Evolutionary conservation across 1,140 invertebrate species (phyloP).

Genomic region (Globodera rostochiensis): DNA sequence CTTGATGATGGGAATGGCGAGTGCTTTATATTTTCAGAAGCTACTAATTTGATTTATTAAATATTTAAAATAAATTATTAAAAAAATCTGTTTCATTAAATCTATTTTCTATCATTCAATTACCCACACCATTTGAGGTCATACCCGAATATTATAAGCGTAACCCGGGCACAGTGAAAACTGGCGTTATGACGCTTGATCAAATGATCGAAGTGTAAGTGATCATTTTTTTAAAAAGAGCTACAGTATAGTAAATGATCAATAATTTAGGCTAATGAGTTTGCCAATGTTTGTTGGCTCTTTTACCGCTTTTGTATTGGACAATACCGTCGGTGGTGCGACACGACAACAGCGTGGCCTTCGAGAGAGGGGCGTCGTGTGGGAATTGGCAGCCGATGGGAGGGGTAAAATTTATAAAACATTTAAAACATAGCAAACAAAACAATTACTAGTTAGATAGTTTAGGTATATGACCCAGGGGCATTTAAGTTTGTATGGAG

Average conservation of each 20-base stretch:
- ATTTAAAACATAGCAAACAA: no score
- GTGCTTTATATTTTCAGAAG: background rate
- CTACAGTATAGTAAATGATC: background rate
- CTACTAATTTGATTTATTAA: no score
- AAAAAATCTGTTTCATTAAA: no score
- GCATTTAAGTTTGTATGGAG: no score
- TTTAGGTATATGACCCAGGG: no score
- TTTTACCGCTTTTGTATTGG: constrained; percentile 65
- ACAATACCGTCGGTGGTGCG: constrained; percentile 66
- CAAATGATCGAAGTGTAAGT: constrained; percentile 39
- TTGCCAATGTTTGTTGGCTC: constrained; percentile 67
- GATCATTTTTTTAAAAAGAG: constrained; percentile 2
- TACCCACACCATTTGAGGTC: constrained; percentile 32
- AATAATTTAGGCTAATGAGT: constrained; percentile 39
- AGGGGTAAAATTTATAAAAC: background rate
- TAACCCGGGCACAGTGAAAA: constrained; percentile 16
- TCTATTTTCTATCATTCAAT: no score
- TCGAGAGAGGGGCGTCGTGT: constrained; percentile 23
- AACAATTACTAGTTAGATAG: no score
- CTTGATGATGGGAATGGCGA: constrained; percentile 65
- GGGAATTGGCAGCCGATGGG: constrained; percentile 12
- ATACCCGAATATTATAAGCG: constrained; percentile 42
- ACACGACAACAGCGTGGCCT: constrained; percentile 60
- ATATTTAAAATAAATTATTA: no score
- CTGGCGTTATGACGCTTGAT: constrained; percentile 27